These are phyloP conservation scores for Cynopterus sphinx DNA, from an alignment of 2,797 vertebrate genomes.

Conservation along the genomic window DNA sequence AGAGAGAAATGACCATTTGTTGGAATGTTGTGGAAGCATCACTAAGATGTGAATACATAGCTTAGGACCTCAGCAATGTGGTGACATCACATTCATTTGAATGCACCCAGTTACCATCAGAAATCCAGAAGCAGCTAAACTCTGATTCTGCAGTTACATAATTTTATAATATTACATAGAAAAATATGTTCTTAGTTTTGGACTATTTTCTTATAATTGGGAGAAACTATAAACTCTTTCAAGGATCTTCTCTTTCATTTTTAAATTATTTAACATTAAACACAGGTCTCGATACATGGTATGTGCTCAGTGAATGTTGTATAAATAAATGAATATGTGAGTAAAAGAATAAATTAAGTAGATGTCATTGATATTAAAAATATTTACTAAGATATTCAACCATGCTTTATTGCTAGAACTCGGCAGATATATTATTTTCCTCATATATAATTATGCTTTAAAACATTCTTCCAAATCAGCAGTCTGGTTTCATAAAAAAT, in stretches of 20 bases:
- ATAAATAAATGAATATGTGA: neutral
- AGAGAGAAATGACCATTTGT: neutral
- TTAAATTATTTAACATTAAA: neutral
- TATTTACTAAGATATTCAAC: neutral
- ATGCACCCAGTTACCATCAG: neutral
- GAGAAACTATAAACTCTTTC: neutral
- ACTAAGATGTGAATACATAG: neutral
- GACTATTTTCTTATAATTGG: neutral
- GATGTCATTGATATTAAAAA: constrained; percentile 10
- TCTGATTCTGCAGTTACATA: neutral
- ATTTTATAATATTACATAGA: neutral
- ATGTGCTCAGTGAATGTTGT: neutral
- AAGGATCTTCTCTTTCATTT: constrained; percentile 24
- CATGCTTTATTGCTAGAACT: neutral
- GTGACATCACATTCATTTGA: neutral
- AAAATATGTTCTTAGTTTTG: neutral
- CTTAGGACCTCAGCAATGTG: neutral
- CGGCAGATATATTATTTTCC: neutral
- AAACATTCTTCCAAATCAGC: constrained; percentile 38
- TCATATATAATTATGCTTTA: neutral
- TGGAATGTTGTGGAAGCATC: neutral
- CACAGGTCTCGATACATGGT: neutral
- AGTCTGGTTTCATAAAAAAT: constrained; percentile 38
- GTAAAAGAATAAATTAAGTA: neutral
- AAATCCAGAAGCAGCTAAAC: neutral